phyloP scores from a whole-genome alignment of 2,888 invertebrate species.

The Chaitophorus viminalis region DNA sequence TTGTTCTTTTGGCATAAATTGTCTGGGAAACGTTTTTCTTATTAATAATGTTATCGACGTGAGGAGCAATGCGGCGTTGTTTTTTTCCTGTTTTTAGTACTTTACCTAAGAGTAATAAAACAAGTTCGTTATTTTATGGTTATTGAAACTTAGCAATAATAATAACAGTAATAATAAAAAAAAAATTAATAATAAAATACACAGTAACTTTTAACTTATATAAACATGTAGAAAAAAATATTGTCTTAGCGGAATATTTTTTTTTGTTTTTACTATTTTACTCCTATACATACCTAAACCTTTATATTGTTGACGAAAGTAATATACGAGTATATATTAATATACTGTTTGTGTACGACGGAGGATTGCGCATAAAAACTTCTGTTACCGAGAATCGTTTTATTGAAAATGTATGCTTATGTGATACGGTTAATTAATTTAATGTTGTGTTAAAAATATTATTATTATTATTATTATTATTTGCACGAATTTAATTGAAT shows the following conservation, averaged over 20 bases:
- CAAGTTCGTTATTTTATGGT: conserved; percentile 43
- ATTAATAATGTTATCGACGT: conserved; percentile 49
- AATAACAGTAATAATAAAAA: conserved; percentile 8
- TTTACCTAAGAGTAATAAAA: conserved; percentile 39
- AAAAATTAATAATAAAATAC: conserved; percentile 19
- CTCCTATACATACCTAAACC: conserved; percentile 3
- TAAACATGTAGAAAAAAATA: conserved; percentile 22
- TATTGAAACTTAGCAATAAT: conserved; percentile 51
- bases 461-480: conserved; percentile 48
- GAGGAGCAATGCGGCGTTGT: conserved; percentile 41
- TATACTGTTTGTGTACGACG: conserved; percentile 2
- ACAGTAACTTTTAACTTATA: conserved; percentile 43
- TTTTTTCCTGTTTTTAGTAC: conserved; percentile 48
- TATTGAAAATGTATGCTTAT: conserved; percentile 37
- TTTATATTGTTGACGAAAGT: conserved; percentile 22
- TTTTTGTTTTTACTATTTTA: background rate
- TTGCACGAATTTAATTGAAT: conserved; percentile 60
- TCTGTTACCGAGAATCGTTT: conserved; percentile 1
- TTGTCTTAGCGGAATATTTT: conserved; percentile 7
- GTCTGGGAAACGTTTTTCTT: conserved; percentile 21
- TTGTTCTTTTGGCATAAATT: conserved; percentile 17
- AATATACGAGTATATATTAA: too few species aligned
- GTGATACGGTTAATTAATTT: conserved; percentile 46
- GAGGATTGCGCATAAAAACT: background rate
- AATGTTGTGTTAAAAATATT: conserved; percentile 42